Conservation (phyloP, 2,113 vertebrate species). For the Myotis brandtii region DNA sequence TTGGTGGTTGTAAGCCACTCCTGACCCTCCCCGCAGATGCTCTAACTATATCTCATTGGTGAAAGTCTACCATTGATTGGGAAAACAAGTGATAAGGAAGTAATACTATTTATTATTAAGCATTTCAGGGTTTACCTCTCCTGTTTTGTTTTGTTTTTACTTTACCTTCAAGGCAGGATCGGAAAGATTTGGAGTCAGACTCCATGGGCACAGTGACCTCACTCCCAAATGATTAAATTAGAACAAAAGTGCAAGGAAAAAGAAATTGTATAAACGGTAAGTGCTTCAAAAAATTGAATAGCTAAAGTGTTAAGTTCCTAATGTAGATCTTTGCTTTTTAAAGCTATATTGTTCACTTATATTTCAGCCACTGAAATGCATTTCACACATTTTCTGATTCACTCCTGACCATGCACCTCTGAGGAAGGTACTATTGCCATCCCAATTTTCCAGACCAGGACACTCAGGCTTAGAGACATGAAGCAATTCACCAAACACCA, state of each 20-base stretch:
- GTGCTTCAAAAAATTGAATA: neutral
- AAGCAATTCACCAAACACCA: neutral
- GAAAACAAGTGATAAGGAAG: slow-evolving; percentile 41
- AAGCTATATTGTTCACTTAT: neutral
- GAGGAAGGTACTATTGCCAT: neutral
- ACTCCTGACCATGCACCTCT: neutral
- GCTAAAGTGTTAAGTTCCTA: neutral
- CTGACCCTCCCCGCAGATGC: neutral
- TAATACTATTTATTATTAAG: neutral
- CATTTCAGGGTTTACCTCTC: neutral
- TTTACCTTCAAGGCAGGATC: neutral
- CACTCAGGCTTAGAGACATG: neutral
- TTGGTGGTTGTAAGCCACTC: neutral
- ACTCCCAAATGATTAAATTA: neutral
- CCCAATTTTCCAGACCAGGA: neutral
- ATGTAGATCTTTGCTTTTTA: neutral
- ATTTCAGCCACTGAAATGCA: neutral
- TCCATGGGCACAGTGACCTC: neutral
- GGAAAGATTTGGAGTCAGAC: neutral
- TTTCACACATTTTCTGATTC: neutral
- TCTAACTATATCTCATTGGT: neutral
- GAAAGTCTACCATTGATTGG: neutral
- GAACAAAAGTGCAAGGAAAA: neutral
- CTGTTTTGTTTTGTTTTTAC: neutral
- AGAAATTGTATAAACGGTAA: neutral